Base-by-base conservation (phyloP, 2,888 invertebrate species). In the Margaritifera margaritifera region DNA sequence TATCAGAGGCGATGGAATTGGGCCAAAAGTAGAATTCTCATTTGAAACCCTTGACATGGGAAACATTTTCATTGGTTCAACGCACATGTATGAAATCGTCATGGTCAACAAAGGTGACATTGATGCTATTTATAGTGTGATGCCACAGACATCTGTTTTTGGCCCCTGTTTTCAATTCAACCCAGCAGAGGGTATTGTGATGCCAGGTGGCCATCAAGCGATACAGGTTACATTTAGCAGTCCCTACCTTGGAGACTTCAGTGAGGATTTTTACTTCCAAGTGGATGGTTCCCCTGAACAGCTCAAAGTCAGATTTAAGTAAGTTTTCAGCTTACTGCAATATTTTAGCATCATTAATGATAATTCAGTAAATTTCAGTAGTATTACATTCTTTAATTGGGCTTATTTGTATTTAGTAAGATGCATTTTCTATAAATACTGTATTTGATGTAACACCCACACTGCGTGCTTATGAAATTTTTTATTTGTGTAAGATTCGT, bases 101-200 rank as follows among this genome's bases (percentile, higher is more conserved):
- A 74, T 90, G 69, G 88, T 87, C 22, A 90, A 90, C 78, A 88
- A 88, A 66, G 90, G 90, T 6, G 88, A 89, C 74, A 90, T 90
- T 69, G 89, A 89, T 80, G 90, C 90, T 62, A 89, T 87, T 60
- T 89, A 82, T 72, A 86, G 81, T 68, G 84, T 89, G 53, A 72
- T 85, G 57, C 84, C 85, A 18, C 82, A 84, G 51, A 83, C 81
- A 64, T 78, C 86, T 22, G 80, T 84, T 54, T 89, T 89, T 80
- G 87, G 89, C 25, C 86, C 86, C 18, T 88, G 87, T 78, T 90
- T 90, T 77, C 67, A 77, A 24, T 89, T 90, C 72, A 87, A 87
- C 71, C 89, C 89, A 1, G 81, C 87, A 8, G 88, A 89, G 66
- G 89, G 89, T 20, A 86, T 89, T 55, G 85, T 90, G 11, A 86